Conservation (phyloP, 1,140 invertebrate species). For the Ips nitidus region DNA sequence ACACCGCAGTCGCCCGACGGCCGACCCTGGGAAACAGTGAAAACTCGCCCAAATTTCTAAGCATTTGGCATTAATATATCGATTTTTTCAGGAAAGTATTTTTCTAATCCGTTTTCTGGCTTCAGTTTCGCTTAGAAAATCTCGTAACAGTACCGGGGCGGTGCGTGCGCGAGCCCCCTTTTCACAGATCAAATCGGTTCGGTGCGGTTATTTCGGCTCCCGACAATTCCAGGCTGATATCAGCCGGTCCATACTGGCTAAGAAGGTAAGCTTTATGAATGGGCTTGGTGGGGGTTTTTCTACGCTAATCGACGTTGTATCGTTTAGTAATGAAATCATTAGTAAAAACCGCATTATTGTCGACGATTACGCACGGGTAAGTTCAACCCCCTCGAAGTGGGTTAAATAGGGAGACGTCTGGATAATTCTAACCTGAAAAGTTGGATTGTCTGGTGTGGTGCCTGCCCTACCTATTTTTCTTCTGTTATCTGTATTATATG, state of each 20-base stretch:
- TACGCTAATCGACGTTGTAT: slow-evolving; percentile 9
- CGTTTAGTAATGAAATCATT: background rate
- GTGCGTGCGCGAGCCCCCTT: slow-evolving; percentile 28
- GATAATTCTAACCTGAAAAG: slow-evolving; percentile 29
- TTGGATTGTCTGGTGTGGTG: background rate
- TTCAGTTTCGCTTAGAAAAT: slow-evolving; percentile 28
- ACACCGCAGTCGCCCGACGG: background rate
- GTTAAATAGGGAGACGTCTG: background rate
- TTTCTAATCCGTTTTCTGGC: slow-evolving; percentile 35
- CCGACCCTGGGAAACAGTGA: slow-evolving; percentile 32
- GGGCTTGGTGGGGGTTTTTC: slow-evolving; percentile 22
- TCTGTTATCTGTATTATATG: too few species aligned
- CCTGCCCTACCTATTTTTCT: too few species aligned
- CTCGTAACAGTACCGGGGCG: slow-evolving; percentile 6
- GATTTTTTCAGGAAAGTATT: slow-evolving; percentile 42
- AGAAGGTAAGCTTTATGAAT: slow-evolving; percentile 28
- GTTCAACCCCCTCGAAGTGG: too few species aligned
- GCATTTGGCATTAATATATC: slow-evolving; percentile 37
- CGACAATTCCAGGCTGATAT: slow-evolving; percentile 3
- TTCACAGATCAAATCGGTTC: slow-evolving; percentile 23
- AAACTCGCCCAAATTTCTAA: slow-evolving; percentile 43
- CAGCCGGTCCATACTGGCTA: slow-evolving; percentile 31
- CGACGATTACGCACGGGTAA: background rate
- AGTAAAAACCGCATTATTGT: background rate
- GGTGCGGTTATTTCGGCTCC: slow-evolving; percentile 19